A percentile compares a stretch with the other conserved stretches of the same genome.
Evolutionary conservation across 92 coral and sea anemone genomes (phyloP).

Genomic region (Epizoanthus scotinus): DNA sequence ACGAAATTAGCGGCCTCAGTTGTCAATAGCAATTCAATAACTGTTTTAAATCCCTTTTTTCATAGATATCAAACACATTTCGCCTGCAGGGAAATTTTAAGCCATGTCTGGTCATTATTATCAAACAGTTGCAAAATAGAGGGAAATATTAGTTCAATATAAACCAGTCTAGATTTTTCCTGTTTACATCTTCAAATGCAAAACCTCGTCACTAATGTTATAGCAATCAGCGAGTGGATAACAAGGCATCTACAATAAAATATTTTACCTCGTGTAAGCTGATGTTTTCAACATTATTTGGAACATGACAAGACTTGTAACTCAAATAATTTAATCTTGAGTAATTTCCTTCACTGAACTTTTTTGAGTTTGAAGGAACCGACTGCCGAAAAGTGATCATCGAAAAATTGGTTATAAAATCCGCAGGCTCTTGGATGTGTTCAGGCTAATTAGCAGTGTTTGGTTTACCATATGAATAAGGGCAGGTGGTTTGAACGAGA

Average conservation of each 20-base stretch:
- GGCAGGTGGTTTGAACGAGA: conserved; percentile 33
- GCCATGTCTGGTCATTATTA: not conserved
- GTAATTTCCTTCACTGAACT: not conserved
- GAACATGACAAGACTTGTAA: not conserved
- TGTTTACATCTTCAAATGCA: not conserved
- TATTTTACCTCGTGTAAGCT: conserved; percentile 32
- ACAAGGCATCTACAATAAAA: not conserved
- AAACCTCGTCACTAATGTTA: not conserved
- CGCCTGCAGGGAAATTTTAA: not conserved
- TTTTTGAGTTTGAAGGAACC: not conserved
- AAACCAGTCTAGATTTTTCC: not conserved
- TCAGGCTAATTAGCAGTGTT: conserved; percentile 23
- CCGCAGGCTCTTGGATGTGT: not conserved
- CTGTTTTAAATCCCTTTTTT: not conserved
- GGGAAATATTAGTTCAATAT: not conserved
- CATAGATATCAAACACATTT: not conserved
- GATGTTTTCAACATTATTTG: not conserved
- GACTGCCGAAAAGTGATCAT: conserved; percentile 43
- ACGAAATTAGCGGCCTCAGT: not conserved
- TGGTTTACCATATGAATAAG: conserved; percentile 39
- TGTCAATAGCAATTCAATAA: conserved; percentile 6
- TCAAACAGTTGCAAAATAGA: not conserved
- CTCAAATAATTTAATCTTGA: not conserved
- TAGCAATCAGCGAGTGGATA: conserved; percentile 17
- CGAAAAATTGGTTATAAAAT: conserved; percentile 17